phyloP scores from a whole-genome alignment of 2,113 vertebrate genomes.

The Heterotilapia buettikoferi region DNA sequence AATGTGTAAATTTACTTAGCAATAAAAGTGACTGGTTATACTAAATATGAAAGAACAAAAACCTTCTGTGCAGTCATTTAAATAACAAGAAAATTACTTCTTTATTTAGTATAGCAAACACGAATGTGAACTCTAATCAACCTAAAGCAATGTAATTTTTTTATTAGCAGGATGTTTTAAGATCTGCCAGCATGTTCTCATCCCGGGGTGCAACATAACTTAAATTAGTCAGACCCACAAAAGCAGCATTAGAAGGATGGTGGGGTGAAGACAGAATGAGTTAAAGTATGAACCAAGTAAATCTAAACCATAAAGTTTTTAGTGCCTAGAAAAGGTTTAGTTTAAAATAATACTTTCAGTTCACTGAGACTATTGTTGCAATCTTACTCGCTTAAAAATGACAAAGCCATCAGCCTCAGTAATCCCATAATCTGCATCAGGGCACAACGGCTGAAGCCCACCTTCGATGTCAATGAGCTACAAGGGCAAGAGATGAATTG shows the following conservation, averaged over 20 bases:
- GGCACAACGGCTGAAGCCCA: neutral
- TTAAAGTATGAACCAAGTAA: neutral
- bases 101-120: neutral
- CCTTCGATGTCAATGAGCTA: neutral
- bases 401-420: neutral
- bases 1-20: neutral
- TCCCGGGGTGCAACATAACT: neutral
- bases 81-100: neutral
- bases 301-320: neutral
- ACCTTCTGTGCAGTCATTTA: neutral
- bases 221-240: neutral
- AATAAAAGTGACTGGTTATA: neutral
- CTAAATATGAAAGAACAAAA: neutral
- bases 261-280: neutral
- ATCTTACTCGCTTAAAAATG: neutral
- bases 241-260: rapidly evolving
- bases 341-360: neutral
- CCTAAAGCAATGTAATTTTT: neutral
- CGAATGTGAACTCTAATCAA: neutral
- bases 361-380: neutral
- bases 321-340: neutral
- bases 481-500: neutral
- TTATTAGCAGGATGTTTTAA: neutral
- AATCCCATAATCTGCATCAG: neutral
- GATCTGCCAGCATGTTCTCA: neutral